phyloP scores from a whole-genome alignment of 2,797 vertebrate genomes.

The Valencia hispanica region DNA sequence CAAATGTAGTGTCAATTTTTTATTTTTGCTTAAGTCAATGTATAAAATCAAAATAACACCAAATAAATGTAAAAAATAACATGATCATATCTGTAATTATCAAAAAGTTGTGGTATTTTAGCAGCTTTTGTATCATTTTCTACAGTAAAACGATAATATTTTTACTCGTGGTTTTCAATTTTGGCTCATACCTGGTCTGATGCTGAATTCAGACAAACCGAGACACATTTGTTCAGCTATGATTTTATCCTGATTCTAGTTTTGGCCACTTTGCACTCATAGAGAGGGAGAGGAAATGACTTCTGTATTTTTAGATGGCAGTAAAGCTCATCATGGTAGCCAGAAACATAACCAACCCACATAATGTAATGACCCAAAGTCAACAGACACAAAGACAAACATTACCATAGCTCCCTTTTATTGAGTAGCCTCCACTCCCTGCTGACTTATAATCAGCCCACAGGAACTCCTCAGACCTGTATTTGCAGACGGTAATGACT shows the following conservation, averaged over 20 bases:
- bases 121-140: not conserved
- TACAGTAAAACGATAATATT: not conserved
- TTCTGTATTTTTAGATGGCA: conserved; percentile 23
- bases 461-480: conserved; percentile 69
- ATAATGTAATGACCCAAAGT: conserved; percentile 28
- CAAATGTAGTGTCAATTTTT: not conserved
- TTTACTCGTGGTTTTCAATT: not conserved
- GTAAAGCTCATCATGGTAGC: conserved; percentile 18
- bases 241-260: conserved; percentile 10
- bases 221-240: conserved; percentile 20
- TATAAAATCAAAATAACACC: not conserved
- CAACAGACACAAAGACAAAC: conserved; percentile 50
- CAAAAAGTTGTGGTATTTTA: not conserved
- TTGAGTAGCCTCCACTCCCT: conserved; percentile 58
- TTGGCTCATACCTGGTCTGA: not conserved
- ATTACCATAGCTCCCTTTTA: conserved; percentile 58
- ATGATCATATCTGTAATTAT: not conserved
- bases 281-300: conserved; percentile 9
- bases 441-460: conserved; percentile 77
- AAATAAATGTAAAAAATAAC: not conserved
- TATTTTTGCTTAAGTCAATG: not conserved
- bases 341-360: conserved; percentile 28
- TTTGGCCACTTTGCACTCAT: conserved; percentile 25
- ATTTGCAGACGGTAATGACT: conserved; percentile 80
- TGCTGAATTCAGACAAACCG: conserved; percentile 7